Conservation (phyloP, 2,113 vertebrate genomes). For the Nanorana parkeri region DNA sequence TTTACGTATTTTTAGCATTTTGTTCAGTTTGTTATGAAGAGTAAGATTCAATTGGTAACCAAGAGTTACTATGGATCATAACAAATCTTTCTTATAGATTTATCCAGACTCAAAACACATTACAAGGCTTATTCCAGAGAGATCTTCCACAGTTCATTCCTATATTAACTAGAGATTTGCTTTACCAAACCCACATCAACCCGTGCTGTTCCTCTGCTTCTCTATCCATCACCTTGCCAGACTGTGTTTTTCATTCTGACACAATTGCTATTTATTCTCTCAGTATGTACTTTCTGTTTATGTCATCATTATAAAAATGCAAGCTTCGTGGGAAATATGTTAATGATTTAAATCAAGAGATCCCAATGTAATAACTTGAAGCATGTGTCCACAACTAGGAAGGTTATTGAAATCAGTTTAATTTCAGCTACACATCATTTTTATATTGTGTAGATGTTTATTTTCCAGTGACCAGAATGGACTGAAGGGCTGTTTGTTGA, state of each 20-base stretch:
- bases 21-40: too few relatives aligned
- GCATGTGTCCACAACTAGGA: slow-evolving; percentile 18
- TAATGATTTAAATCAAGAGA: slow-evolving; percentile 49
- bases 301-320: slow-evolving; percentile 30
- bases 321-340: slow-evolving; percentile 31
- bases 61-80: neutral
- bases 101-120: neutral
- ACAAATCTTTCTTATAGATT: neutral
- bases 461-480: too few relatives aligned
- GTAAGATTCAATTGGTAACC: neutral
- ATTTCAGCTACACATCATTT: neutral
- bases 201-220: neutral
- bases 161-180: slow-evolving; percentile 8
- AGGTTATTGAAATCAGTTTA: slow-evolving; percentile 33
- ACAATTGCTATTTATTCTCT: slow-evolving; percentile 41
- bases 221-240: neutral
- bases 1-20: too few relatives aligned
- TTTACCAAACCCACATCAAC: slow-evolving; percentile 13
- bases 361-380: slow-evolving; percentile 6
- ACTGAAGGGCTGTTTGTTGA: too few relatives aligned
- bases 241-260: slow-evolving; percentile 12
- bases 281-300: slow-evolving; percentile 42
- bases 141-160: neutral
- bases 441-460: too few relatives aligned
- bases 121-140: neutral